Evolutionary conservation across 1,140 invertebrate genomes (phyloP).

Genomic region (Lepidurus couesii): DNA sequence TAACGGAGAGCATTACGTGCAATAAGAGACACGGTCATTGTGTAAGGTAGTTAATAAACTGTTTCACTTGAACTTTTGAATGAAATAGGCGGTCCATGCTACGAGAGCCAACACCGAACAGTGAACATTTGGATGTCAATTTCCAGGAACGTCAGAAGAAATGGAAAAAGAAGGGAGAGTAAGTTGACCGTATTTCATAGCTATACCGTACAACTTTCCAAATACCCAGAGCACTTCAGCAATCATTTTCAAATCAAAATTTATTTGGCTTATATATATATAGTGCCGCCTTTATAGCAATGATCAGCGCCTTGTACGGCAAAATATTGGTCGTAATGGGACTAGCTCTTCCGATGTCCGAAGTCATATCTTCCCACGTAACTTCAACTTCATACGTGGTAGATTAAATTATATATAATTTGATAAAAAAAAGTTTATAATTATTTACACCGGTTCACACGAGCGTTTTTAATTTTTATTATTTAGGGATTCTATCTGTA

Average conservation of each 20-base stretch:
- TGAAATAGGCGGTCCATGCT: constrained; percentile 12
- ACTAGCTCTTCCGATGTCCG: constrained; percentile 66
- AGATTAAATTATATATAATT: constrained; percentile 38
- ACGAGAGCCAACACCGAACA: constrained; percentile 28
- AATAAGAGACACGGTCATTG: neutral
- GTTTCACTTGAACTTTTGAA: neutral
- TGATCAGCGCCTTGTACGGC: constrained; percentile 83
- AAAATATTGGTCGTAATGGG: constrained; percentile 90
- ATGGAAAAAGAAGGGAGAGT: constrained; percentile 34
- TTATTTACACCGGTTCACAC: neutral
- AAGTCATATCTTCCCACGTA: constrained; percentile 85
- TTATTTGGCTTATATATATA: constrained; percentile 33
- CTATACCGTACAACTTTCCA: neutral
- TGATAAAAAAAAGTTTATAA: constrained; percentile 3
- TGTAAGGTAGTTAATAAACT: neutral
- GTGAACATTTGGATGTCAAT: constrained; percentile 26
- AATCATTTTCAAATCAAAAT: neutral
- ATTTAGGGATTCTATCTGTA: constrained; percentile 77
- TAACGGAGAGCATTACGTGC: neutral
- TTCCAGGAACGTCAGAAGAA: constrained; percentile 15
- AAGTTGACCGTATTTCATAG: neutral
- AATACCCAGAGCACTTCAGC: neutral
- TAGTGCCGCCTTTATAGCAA: constrained; percentile 75
- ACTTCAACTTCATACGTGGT: constrained; percentile 84
- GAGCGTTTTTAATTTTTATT: constrained; percentile 34